These are phyloP conservation scores for Gymnothorax javanicus DNA, from an alignment of 2,797 vertebrate genomes.

Conservation along the genomic window DNA sequence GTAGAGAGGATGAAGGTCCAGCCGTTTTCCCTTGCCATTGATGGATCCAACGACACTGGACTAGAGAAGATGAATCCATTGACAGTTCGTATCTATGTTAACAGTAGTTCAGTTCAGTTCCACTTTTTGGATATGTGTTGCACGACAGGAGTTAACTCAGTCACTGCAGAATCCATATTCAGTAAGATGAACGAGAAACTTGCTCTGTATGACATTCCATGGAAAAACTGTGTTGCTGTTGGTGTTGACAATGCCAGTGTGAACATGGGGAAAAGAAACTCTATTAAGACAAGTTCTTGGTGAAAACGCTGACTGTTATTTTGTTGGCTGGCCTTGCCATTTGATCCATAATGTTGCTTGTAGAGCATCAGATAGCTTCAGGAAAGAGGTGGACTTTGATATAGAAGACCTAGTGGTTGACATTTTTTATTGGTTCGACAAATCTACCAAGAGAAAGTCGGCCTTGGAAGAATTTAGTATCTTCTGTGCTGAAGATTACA, in stretches of 20 bases:
- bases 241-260: not conserved
- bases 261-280: not conserved
- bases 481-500: too few species aligned
- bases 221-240: slow-evolving; percentile 1
- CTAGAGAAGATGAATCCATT: not conserved
- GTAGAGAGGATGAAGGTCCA: too few species aligned
- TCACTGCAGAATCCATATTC: slow-evolving; percentile 5
- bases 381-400: too few species aligned
- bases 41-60: too few species aligned
- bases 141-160: not conserved
- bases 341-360: too few species aligned
- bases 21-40: too few species aligned
- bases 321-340: not conserved
- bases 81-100: not conserved
- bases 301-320: not conserved
- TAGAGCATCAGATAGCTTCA: too few species aligned
- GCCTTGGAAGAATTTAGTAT: too few species aligned
- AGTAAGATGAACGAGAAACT: not conserved
- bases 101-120: not conserved
- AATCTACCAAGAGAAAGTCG: too few species aligned
- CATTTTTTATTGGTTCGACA: too few species aligned
- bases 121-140: not conserved
- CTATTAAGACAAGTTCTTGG: slow-evolving; percentile 1
- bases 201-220: not conserved
- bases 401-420: too few species aligned